Base-by-base conservation (phyloP, 2,113 vertebrate genomes). In the Datnioides undecimradiatus region DNA sequence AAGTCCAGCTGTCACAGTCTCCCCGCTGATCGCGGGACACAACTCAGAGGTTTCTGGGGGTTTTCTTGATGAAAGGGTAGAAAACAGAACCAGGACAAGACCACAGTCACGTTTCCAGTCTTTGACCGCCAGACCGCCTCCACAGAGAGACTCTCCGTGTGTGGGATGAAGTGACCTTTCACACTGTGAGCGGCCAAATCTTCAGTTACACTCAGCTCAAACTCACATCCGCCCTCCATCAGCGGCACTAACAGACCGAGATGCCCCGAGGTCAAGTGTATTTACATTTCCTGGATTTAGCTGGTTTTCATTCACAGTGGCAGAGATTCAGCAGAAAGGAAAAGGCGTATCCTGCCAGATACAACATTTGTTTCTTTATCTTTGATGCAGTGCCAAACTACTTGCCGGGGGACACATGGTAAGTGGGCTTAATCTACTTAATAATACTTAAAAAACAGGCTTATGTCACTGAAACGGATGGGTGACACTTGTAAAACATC, bases 91-190 rank as follows among this genome's bases (percentile, higher is more conserved):
- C 40, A 21, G 41, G 52, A 75, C 64, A 0, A 38, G 64, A 38
- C 57, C 41, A 38, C 46, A 4, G 57, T 48, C 80, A 82, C 41
- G n/a, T 86, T 72, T 9, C 40, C 49, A 25, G 46, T 60, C 23
- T 48, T 25, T 54, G 79, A 62, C 4, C 45, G 11, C 34, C 59
- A 0, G 29, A 19, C 45, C 40, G 33, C 64, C 63, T 60, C 79
- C 70, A 10, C 64, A 74, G 38, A 64, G 40, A 67, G 29, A 64
- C 36, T 58, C 82, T 41, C 34, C 67, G 10, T 75, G 79, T 76
- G 79, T 72, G 75, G 74, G 86, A 78, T 59, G 36, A 29, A 40
- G 27, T 9, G 80, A 77, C 83, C 79, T 79, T 82, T 85, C 70
- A 41, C 69, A 34, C 54, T 29, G n/a, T 9, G 36, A 55, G 51